phyloP scores from a whole-genome alignment of 2,888 invertebrate species.

The Zootermopsis nevadensis region DNA sequence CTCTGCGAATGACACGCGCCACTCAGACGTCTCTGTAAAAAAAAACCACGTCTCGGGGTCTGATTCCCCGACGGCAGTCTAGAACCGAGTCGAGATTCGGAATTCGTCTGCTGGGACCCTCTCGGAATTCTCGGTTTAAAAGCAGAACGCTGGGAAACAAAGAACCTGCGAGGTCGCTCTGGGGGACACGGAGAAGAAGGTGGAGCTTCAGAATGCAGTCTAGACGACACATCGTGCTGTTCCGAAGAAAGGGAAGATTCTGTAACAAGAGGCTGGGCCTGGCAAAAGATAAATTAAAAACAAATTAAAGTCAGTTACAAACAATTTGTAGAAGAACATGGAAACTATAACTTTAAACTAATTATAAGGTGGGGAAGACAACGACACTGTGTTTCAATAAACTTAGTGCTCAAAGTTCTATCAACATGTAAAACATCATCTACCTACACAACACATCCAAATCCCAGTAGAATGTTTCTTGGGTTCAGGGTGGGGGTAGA shows the following conservation, averaged over 20 bases:
- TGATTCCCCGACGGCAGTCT: background rate
- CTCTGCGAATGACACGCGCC: background rate
- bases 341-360: too few species aligned
- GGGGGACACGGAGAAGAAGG: constrained; percentile 39
- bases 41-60: background rate
- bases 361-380: too few species aligned
- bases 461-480: too few species aligned
- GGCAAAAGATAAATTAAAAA: too few species aligned
- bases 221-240: background rate
- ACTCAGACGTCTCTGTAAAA: background rate
- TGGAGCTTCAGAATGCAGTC: constrained; percentile 4
- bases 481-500: too few species aligned
- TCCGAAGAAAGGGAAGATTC: background rate
- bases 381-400: too few species aligned
- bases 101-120: background rate
- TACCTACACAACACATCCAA: too few species aligned
- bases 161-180: constrained; percentile 49
- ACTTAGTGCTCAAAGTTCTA: too few species aligned
- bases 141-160: constrained; percentile 57
- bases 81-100: background rate
- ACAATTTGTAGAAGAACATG: too few species aligned
- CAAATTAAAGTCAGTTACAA: too few species aligned
- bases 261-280: background rate
- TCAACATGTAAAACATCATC: too few species aligned
- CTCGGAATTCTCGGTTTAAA: constrained; percentile 58